Percentiles rank a stretch among this genome's conserved stretches.
These are phyloP conservation scores for Mormyrops attenuatus DNA, from an alignment of 2,797 vertebrate genomes.

Conservation along the genomic window DNA sequence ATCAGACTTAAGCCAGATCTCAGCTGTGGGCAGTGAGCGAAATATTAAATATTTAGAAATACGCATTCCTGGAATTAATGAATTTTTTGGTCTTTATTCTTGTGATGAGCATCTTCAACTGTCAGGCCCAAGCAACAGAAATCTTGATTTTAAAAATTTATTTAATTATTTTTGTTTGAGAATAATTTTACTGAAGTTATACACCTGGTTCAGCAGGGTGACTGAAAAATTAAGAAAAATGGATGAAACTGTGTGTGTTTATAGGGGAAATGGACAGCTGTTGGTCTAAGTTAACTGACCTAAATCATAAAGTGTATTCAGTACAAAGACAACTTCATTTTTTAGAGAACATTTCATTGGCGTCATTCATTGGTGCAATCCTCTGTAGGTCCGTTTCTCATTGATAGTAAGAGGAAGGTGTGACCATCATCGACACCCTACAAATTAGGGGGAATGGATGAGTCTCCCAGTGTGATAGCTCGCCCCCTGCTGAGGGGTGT, in stretches of 20 bases:
- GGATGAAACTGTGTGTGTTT: background rate
- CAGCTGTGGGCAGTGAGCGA: background rate
- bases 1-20: background rate
- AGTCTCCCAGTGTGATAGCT: background rate
- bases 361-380: background rate
- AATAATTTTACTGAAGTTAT: background rate
- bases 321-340: background rate
- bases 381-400: background rate
- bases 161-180: background rate
- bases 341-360: background rate
- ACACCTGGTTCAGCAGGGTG: background rate
- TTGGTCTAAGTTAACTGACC: background rate
- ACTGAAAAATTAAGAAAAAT: background rate
- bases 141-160: background rate
- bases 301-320: background rate
- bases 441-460: slow-evolving; percentile 10
- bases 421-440: background rate
- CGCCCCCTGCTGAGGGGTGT: background rate
- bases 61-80: background rate
- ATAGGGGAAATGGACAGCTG: background rate
- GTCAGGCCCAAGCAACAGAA: background rate
- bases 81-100: background rate
- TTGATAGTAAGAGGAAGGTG: background rate
- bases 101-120: background rate
- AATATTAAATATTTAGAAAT: background rate